Evolutionary conservation across 2,797 vertebrate genomes (phyloP).

Genomic region (Tauraco hartlaubi): DNA sequence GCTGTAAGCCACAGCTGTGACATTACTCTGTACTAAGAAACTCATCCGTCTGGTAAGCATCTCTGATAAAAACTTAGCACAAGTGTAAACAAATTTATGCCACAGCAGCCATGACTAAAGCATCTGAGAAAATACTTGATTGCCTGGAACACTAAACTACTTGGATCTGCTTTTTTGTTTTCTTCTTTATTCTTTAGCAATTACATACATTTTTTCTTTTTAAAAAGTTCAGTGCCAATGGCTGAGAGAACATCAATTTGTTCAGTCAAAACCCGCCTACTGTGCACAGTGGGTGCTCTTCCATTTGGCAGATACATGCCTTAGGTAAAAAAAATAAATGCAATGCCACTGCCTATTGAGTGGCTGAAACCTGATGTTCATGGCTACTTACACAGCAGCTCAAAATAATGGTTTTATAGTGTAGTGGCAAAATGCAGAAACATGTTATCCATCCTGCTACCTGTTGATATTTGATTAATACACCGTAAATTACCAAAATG

Average conservation of each 20-base stretch:
- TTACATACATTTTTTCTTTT: background rate
- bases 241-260: background rate
- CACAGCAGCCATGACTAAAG: background rate
- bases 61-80: background rate
- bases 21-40: background rate
- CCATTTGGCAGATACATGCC: constrained; percentile 10
- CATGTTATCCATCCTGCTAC: background rate
- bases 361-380: constrained; percentile 16
- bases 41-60: background rate
- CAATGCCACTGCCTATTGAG: background rate
- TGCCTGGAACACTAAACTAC: background rate
- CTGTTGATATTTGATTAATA: background rate
- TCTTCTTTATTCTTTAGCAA: background rate
- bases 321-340: constrained; percentile 32
- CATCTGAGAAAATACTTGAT: background rate
- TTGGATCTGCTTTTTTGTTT: background rate
- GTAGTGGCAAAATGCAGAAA: background rate
- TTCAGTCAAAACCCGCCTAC: background rate
- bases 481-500: background rate
- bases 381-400: background rate
- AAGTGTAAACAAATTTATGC: background rate
- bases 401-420: background rate
- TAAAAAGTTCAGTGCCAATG: background rate
- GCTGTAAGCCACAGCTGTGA: background rate
- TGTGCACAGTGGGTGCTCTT: background rate